Evolutionary conservation across 2,797 vertebrate species (phyloP).

Genomic region (Hypotaenidia philippensis): DNA sequence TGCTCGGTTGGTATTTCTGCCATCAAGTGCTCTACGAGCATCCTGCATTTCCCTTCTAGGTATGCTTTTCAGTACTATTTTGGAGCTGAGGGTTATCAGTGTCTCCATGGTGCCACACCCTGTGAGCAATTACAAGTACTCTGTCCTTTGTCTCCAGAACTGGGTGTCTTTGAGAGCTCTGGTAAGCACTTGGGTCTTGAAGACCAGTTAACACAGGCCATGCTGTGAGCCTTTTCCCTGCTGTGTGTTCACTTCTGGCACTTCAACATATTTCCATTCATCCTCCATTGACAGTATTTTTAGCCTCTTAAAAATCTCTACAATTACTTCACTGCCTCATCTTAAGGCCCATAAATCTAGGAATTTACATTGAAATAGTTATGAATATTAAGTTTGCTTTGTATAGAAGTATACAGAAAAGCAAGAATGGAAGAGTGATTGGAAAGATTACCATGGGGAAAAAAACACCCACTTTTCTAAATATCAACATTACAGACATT

Average conservation of each 20-base stretch:
- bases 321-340: neutral
- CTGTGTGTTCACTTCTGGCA: neutral
- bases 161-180: neutral
- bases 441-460: neutral
- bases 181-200: neutral
- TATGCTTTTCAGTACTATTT: neutral
- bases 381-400: neutral
- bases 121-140: neutral
- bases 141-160: neutral
- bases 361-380: neutral
- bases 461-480: neutral
- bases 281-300: neutral
- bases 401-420: neutral
- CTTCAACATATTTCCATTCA: neutral
- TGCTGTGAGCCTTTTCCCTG: neutral
- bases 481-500: neutral
- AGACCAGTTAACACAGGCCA: neutral
- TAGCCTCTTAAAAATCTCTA: neutral
- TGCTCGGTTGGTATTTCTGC: neutral
- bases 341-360: neutral
- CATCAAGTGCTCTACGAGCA: neutral
- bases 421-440: fast-evolving
- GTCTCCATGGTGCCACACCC: neutral
- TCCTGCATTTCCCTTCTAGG: neutral
- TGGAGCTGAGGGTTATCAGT: neutral